Base-by-base conservation (phyloP, 1,140 invertebrate genomes). In the Drosophila novamexicana region DNA sequence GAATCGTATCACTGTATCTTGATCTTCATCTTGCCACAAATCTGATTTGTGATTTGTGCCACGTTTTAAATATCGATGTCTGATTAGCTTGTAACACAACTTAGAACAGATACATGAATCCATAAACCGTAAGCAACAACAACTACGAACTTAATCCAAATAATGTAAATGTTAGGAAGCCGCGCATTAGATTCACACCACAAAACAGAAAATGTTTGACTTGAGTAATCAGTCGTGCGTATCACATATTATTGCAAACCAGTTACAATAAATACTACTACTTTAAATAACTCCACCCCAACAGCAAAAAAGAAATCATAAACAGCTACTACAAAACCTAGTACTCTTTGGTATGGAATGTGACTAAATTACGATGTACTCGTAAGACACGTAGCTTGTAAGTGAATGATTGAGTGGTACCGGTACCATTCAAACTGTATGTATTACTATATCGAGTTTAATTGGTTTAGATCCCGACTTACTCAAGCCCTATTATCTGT, bases 41-140 rank as follows among this genome's bases (percentile, higher is more conserved):
- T 86, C 83, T 86, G 76, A 89, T 75, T 86, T 86, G 83, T 86
- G 84, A 89, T 89, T 89, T 89, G 84, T 89, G 84, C 84, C 85
- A 89, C 84, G 77, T 89, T 89, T 89, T 90, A 84, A 89, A 89
- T 89, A 89, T 89, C 79, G 84, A 89, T 89, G 84, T 89, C 84
- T 89, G 84, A 89, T 75, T 89, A 89, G 84, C 80, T 80, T 89
- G 84, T 89, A 89, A 89, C 40, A 59, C 37, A 75, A 70, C 40
- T 49, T 62, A 82, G 64, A 66, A 79, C 61, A 66, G 77, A 75
- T 69, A 81, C 36, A 65, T 57, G 61, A 69, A 68, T 73, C 66
- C 79, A 81, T 77, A 79, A 47, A 47, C 57, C 32, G 66, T 83
- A 81, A 83, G 64, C 66, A 69, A 83, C 57, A 47, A 54, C 34